Base-by-base conservation (phyloP, 2,113 vertebrate genomes). In the Brachirus orientalis region DNA sequence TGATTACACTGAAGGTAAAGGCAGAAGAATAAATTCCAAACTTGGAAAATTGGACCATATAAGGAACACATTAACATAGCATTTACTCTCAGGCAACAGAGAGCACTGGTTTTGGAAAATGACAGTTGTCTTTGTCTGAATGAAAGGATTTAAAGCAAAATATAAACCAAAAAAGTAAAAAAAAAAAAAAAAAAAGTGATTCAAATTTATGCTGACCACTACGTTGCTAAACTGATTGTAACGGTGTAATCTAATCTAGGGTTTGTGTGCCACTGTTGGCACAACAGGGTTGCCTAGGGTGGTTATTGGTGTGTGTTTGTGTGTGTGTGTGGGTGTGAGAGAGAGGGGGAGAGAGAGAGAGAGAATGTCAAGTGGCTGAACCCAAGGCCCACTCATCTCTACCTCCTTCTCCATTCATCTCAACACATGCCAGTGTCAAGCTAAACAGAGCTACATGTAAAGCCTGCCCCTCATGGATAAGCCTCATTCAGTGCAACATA, bases 401-500 rank as follows among this genome's bases (percentile, higher is more conserved):
- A 14, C 67, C 60, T 44, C 43, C 19, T 69, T 48, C 60, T 58
- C 61, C 18, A 5, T 60, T 67, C 69, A 60, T 63, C 62, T 14
- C 4, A 22, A 54, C 41, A 35, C 72, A 56, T 48, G 67, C 70
- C 72, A 58, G 54, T 37, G 43, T 78, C 9, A 11, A 43, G 62
- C 60, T 77, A 54, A 78, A 75, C 67, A 33, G 68, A 38, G 2
- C 74, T 18, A 52, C 80, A 62, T 81, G 84, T 72, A 69, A 75
- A 71, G 63, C 77, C 69, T 73, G 72, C 75, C 82, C 77, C 86
- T 81, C 37, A n/a, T n/a, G 66, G 76, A 85, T 87, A 85, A 87
- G 75, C 83, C 77, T 82, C 83, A 75, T 80, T 86, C 84, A 69
- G 62, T 7, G 40, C 11, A 7, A 79, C 83, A 85, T 68, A 71